Evolutionary conservation across 1,140 invertebrate genomes (phyloP).

Genomic region (Cyclina sinensis): DNA sequence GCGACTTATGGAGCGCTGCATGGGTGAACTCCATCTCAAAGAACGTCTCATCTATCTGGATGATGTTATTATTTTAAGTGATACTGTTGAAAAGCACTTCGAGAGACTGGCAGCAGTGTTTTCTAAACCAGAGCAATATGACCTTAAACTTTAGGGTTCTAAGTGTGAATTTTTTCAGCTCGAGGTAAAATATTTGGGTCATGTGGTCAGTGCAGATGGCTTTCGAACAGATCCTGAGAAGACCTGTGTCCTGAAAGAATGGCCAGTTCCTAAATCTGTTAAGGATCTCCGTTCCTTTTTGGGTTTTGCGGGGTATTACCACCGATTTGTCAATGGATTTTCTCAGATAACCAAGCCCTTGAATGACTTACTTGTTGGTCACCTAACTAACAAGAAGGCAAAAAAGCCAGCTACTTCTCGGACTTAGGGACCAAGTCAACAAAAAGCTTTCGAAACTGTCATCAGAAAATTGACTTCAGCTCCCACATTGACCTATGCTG

Average conservation of each 20-base stretch:
- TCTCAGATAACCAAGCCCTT: neutral
- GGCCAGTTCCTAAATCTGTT: neutral
- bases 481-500: conserved; percentile 1
- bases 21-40: neutral
- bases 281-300: neutral
- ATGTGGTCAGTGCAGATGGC: neutral
- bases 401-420: neutral
- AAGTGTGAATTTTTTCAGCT: neutral
- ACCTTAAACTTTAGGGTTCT: neutral
- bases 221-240: neutral
- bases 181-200: neutral
- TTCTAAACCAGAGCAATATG: neutral
- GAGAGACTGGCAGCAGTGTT: neutral
- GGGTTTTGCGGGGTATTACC: neutral
- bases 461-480: neutral
- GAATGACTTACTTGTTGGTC: neutral
- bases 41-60: neutral
- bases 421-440: neutral
- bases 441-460: neutral
- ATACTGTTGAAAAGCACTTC: neutral
- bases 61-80: neutral
- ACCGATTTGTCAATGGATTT: neutral
- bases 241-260: neutral
- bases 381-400: neutral
- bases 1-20: neutral